These are phyloP conservation scores for Drosophila miranda DNA, from an alignment of 1,140 invertebrate genomes.

Conservation along the genomic window DNA sequence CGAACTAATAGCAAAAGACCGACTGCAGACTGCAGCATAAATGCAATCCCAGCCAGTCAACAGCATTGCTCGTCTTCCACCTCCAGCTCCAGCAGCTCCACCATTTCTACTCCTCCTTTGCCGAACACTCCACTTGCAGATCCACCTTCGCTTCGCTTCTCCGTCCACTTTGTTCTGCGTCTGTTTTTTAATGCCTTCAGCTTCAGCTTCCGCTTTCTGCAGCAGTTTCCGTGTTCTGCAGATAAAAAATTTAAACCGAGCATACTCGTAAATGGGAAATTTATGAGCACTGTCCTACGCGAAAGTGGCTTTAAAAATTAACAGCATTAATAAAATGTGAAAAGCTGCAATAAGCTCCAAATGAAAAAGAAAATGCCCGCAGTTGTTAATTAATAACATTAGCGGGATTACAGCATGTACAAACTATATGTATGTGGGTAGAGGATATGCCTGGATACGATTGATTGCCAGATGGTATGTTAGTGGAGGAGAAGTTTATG, in stretches of 20 bases:
- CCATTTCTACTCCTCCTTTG: too few relatives aligned
- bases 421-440: background rate
- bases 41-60: slow-evolving; percentile 43
- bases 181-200: slow-evolving; percentile 37
- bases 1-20: background rate
- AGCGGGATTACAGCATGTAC: slow-evolving; percentile 20
- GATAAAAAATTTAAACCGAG: slow-evolving; percentile 63
- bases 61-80: slow-evolving; percentile 22
- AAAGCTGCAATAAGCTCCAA: slow-evolving; percentile 15
- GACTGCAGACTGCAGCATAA: background rate
- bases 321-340: slow-evolving; percentile 52
- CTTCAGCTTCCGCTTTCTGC: slow-evolving; percentile 13
- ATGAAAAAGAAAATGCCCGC: slow-evolving; percentile 24
- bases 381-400: slow-evolving; percentile 47
- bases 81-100: too few relatives aligned
- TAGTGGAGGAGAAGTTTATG: background rate
- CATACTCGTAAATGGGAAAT: slow-evolving; percentile 52
- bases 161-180: slow-evolving; percentile 14
- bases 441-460: slow-evolving; percentile 1
- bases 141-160: background rate
- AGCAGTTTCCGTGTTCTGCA: slow-evolving; percentile 38
- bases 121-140: too few relatives aligned
- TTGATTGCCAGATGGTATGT: slow-evolving; percentile 9
- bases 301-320: slow-evolving; percentile 73
- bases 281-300: slow-evolving; percentile 25